Base-by-base conservation (phyloP, 2,888 invertebrate species). In the Amiota communis region DNA sequence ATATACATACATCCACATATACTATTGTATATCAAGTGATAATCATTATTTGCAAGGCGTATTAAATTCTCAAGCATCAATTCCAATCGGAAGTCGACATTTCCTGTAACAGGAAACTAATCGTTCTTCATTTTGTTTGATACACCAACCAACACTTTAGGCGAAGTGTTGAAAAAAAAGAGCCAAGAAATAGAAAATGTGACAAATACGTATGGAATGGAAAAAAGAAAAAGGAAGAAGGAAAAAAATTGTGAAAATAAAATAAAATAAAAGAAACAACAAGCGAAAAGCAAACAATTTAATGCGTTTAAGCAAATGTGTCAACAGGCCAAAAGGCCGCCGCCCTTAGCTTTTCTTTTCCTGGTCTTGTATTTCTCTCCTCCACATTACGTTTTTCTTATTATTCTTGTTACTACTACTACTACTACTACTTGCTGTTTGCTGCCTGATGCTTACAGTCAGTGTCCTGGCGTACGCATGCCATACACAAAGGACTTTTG, bases 231-330 rank as follows among this genome's bases (percentile, higher is more conserved):
- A 20, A 67, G 73, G 36, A 47, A 57, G 13, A 56, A 68, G n/a
- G 73, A 79, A 17, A 61, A 75, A n/a, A n/a, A n/a, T n/a, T n/a
- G n/a, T n/a, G n/a, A n/a, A n/a, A n/a, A n/a, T n/a, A n/a, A 70
- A 74, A 75, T 15, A 72, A 67, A 81, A 76, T 78, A 80, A 81
- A 74, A 78, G 73, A 76, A 74, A 76, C 73, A 77, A 75, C 73
- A 77, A 75, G 79, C 81, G 79, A 78, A 75, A n/a, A 80, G 83
- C 85, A 84, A 83, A 83, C 85, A 84, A 83, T 83, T 84, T 83
- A 84, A 84, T 85, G 82, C 84, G 76, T 82, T 85, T 84, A 84
- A 84, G 83, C 85, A 85, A 84, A 85, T 85, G 85, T 85, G 83
- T 84, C 83, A 84, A 84, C 85, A 84, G 83, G 83, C 82, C 85